Evolutionary conservation across 2,888 invertebrate species (phyloP), one percentile per base, ranked within the genome.

Genomic region (Caenorhabditis becei): DNA sequence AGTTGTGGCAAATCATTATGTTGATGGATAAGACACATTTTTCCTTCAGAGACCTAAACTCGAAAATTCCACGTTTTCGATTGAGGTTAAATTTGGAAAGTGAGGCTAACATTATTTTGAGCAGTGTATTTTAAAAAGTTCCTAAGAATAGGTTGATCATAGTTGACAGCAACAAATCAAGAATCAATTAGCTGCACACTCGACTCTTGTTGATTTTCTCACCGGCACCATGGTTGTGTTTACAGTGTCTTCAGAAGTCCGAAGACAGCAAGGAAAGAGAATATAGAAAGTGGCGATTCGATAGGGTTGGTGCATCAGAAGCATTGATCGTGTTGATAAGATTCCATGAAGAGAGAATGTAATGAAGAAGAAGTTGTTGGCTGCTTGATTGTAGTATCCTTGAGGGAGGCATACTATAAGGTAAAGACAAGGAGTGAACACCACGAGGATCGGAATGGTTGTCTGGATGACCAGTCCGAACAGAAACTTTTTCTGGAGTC

Each of bases 391-490:
- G 51, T 51, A 24, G 16, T 51, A 51, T 20, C 23, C 20, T 51
- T 24, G 8, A 1, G 24, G 23, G 10, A 51, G 24, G 2, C 16
- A 24, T 8, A 23, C 23, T 11, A 51, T 8, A 2, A 51, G 10
- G 24, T 24, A 51, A 2, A 2, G 2, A 24, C 23, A 10, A 5
- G 51, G 51, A 23, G 8, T 16, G 20, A 54, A n/a, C n/a, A 54
- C n/a, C 16, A 54, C 54, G 16, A 10, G 14, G n/a, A 54, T 2
- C 3, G 54, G 54, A n/a, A 54, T 54, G 26, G 28, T 28, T 5
- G 54, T 54, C n/a, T 54, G 54, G n/a, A 54, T n/a, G 26, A 54
- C n/a, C n/a, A 54, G 10, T 16, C 28, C 54, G 8, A 26, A 16
- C 16, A 54, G 54, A n/a, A 54, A 54, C 28, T 4, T 14, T 28